phyloP scores from a whole-genome alignment of 2,888 invertebrate genomes.

The Dryococelus australis region DNA sequence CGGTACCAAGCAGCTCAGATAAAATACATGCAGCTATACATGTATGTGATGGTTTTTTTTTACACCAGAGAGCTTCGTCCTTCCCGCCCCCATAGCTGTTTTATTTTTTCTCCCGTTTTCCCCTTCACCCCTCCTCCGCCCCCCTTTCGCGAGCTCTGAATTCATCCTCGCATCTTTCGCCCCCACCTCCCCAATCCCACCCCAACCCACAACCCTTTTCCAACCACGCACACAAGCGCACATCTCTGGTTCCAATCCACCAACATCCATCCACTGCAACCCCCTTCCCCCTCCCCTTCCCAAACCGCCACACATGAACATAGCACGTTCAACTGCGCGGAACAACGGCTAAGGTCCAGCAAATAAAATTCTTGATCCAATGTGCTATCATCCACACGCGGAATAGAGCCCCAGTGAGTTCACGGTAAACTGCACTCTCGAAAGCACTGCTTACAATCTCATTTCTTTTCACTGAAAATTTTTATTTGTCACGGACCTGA shows the following conservation, averaged over 20 bases:
- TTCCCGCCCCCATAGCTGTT: slow-evolving; percentile 9
- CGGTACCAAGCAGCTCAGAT: slow-evolving; percentile 16
- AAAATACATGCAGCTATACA: slow-evolving; percentile 11
- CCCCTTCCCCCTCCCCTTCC: not conserved
- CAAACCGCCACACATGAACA: not conserved
- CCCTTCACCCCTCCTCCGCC: not conserved
- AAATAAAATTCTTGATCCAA: not conserved
- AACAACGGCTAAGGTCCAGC: not conserved
- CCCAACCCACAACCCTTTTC: not conserved
- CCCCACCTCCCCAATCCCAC: not conserved
- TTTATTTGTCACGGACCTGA: too few relatives aligned
- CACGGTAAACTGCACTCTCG: too few relatives aligned
- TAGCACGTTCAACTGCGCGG: not conserved
- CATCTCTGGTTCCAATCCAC: slow-evolving; percentile 16
- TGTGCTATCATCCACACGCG: too few relatives aligned
- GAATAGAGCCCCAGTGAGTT: too few relatives aligned
- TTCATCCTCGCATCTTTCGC: slow-evolving; percentile 11
- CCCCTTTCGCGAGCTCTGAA: not conserved
- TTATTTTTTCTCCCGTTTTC: slow-evolving; percentile 2
- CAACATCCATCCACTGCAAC: slow-evolving; percentile 4
- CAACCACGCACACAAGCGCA: not conserved
- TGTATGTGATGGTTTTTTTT: not conserved
- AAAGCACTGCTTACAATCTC: too few relatives aligned
- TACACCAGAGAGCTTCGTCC: slow-evolving; percentile 2
- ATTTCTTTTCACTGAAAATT: too few relatives aligned